Percentiles rank a stretch among this genome's conserved stretches.
Evolutionary conservation across 2,113 vertebrate genomes (phyloP).

Genomic region (Chloebia gouldiae): DNA sequence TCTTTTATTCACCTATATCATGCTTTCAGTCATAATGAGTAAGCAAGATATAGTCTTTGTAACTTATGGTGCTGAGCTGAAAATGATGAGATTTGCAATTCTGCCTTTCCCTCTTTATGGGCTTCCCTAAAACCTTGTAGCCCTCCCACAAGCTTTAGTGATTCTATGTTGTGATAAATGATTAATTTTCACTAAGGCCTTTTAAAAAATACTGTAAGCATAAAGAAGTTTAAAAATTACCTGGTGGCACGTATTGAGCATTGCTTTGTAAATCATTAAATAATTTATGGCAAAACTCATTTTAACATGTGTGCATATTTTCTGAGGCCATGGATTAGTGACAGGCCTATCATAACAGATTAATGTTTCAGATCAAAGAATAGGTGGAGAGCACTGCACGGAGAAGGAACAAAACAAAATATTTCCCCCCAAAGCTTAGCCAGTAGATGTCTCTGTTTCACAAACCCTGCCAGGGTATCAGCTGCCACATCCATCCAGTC

Average conservation of each 20-base stretch:
- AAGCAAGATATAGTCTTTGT: not conserved
- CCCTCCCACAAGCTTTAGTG: not conserved
- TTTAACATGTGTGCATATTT: constrained; percentile 28
- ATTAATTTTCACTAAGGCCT: constrained; percentile 24
- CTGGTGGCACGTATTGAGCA: not conserved
- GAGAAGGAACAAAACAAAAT: not conserved
- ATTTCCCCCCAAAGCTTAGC: not conserved
- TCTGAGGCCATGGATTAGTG: constrained; percentile 46
- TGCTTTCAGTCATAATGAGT: not conserved
- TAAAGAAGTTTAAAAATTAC: constrained; percentile 26
- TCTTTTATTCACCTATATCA: not conserved
- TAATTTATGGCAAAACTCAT: constrained; percentile 44
- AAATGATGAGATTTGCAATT: not conserved
- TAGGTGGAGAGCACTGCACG: not conserved
- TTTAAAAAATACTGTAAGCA: constrained; percentile 13
- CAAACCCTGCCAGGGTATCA: not conserved
- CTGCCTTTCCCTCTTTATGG: not conserved
- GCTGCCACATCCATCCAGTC: not conserved
- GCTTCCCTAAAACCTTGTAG: not conserved
- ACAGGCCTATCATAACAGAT: constrained; percentile 39
- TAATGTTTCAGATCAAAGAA: constrained; percentile 50
- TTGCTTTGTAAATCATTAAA: constrained; percentile 45
- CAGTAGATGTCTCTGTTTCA: constrained; percentile 72
- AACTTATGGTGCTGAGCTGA: not conserved
- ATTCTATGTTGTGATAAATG: not conserved